A percentile compares a stretch with the other conserved stretches of the same genome.
Conservation (phyloP, 2,888 invertebrate genomes). For the Phaonia tiefii region DNA sequence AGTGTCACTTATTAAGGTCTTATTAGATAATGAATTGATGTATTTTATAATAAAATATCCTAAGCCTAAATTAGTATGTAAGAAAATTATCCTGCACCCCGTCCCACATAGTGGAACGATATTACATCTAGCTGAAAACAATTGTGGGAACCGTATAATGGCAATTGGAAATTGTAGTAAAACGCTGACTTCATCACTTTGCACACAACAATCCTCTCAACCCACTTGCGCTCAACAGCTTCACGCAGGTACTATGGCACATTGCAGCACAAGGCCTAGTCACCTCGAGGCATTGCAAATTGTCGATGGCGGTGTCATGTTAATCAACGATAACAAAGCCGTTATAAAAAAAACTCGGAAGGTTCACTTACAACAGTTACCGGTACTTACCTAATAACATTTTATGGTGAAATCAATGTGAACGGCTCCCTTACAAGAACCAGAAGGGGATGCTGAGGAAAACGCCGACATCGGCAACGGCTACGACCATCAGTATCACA, state of each 20-base stretch:
- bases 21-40: constrained; percentile 44
- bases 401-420: background rate
- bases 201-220: constrained; percentile 40
- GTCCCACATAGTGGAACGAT: constrained; percentile 41
- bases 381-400: background rate
- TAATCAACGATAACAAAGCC: constrained; percentile 18
- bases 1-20: constrained; percentile 45
- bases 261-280: constrained; percentile 24
- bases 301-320: constrained; percentile 17
- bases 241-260: constrained; percentile 8
- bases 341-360: background rate
- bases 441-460: too few relatives aligned
- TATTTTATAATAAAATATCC: constrained; percentile 46
- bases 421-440: too few relatives aligned
- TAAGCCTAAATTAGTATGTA: constrained; percentile 43
- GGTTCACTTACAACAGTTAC: background rate
- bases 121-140: constrained; percentile 16
- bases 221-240: constrained; percentile 30
- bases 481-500: too few relatives aligned
- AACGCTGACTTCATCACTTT: constrained; percentile 58
- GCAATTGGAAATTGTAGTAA: constrained; percentile 53
- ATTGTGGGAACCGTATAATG: constrained; percentile 35
- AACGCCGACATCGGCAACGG: too few relatives aligned
- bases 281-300: constrained; percentile 6
- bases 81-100: constrained; percentile 36